A percentile compares a stretch with the other conserved stretches of the same genome.
These are phyloP conservation scores for Trinectes maculatus DNA, from an alignment of 2,113 vertebrate species.

Conservation along the genomic window DNA sequence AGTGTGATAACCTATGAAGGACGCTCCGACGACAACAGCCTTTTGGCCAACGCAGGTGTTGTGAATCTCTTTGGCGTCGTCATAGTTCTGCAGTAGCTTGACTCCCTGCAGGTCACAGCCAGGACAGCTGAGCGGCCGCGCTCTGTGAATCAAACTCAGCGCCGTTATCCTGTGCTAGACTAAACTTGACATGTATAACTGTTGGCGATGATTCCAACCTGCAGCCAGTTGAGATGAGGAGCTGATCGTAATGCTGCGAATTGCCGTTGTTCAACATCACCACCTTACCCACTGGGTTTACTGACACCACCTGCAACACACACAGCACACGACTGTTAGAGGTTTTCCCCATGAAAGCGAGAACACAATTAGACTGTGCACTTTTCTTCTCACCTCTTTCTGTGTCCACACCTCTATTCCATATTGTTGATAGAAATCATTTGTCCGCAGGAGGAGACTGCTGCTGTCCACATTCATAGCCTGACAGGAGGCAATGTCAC, in stretches of 20 bases:
- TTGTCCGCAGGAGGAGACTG: conserved; percentile 79
- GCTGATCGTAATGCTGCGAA: conserved; percentile 81
- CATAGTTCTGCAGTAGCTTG: conserved; percentile 78
- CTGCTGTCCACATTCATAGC: conserved; percentile 80
- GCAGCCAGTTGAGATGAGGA: conserved; percentile 88
- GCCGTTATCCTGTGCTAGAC: neutral
- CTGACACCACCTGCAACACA: conserved; percentile 77
- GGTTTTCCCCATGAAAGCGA: neutral
- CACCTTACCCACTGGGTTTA: conserved; percentile 77
- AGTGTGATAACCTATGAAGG: conserved; percentile 84
- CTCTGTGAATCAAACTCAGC: conserved; percentile 68
- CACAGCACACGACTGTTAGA: neutral
- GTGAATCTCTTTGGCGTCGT: conserved; percentile 84
- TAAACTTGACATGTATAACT: neutral
- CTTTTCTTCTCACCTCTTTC: conserved; percentile 80
- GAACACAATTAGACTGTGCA: neutral
- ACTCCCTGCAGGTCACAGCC: conserved; percentile 85
- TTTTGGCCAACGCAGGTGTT: conserved; percentile 73
- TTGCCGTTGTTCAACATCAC: conserved; percentile 79
- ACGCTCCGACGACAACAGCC: conserved; percentile 85
- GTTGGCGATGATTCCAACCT: conserved; percentile 69
- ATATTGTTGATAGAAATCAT: conserved; percentile 81
- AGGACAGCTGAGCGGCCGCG: conserved; percentile 78
- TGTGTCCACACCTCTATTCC: conserved; percentile 85
- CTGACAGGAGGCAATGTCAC: conserved; percentile 61